Conservation (phyloP, 30 jellyfish, hydroid and myxozoan species). For the Hydractinia echinata region DNA sequence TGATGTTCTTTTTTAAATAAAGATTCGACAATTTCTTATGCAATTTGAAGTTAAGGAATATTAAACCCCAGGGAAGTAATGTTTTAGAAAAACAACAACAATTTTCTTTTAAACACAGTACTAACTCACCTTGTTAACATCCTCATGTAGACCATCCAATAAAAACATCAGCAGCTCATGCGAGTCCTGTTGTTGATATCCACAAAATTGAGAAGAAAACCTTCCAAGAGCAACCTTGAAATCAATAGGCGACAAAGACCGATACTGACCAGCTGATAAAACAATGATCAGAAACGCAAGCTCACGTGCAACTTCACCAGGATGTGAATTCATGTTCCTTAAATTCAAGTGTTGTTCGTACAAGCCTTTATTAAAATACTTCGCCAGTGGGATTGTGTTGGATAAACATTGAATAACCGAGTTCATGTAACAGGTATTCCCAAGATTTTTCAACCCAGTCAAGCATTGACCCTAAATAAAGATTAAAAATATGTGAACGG, state of each 20-base stretch:
- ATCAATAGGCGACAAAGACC: constrained; percentile 90
- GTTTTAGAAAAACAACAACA: no score
- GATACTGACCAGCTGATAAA: constrained; percentile 88
- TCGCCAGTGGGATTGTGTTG: constrained; percentile 63
- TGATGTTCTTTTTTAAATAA: no score
- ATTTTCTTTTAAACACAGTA: neutral
- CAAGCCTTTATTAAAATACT: constrained; percentile 49
- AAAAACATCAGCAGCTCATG: constrained; percentile 83
- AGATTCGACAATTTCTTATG: no score
- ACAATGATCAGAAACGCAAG: constrained; percentile 78
- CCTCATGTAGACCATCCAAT: constrained; percentile 89
- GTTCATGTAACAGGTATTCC: constrained; percentile 95
- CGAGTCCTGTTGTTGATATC: constrained; percentile 75
- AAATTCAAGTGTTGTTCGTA: constrained; percentile 49
- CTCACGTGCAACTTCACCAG: constrained; percentile 74
- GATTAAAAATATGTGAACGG: neutral
- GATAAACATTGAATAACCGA: constrained; percentile 76
- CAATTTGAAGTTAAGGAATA: no score
- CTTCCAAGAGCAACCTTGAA: constrained; percentile 74
- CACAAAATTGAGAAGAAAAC: constrained; percentile 64
- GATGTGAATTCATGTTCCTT: constrained; percentile 64
- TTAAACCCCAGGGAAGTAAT: no score
- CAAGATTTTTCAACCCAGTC: constrained; percentile 89
- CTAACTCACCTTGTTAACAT: constrained; percentile 60
- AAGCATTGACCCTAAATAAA: constrained; percentile 69